Evolutionary conservation across 2,797 vertebrate species (phyloP).

Genomic region (Karalla daura): DNA sequence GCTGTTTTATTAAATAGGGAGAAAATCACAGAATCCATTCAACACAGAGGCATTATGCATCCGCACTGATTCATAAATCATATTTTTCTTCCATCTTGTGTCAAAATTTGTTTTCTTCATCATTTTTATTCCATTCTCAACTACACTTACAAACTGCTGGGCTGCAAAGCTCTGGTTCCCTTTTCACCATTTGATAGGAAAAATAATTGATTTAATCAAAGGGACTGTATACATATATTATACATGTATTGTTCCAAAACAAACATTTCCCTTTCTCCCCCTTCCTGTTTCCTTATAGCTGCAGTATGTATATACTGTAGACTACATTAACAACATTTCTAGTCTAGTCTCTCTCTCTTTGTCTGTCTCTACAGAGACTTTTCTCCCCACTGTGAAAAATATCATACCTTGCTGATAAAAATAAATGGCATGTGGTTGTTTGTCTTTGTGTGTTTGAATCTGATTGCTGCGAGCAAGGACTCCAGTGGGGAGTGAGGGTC

Average conservation of each 20-base stretch:
- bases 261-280: too few species aligned
- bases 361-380: conserved; percentile 4
- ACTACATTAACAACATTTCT: too few species aligned
- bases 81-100: conserved; percentile 6
- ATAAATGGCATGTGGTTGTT: conserved; percentile 65
- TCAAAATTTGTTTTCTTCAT: conserved; percentile 19
- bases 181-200: not conserved
- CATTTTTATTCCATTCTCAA: not conserved
- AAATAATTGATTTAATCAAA: conserved; percentile 17
- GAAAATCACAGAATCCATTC: conserved; percentile 13
- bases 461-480: conserved; percentile 56
- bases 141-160: not conserved
- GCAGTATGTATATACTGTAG: not conserved
- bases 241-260: not conserved
- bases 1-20: conserved; percentile 31
- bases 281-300: too few species aligned
- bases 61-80: conserved; percentile 32
- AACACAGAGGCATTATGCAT: conserved; percentile 18
- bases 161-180: not conserved
- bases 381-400: conserved; percentile 58
- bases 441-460: conserved; percentile 58
- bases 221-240: not conserved
- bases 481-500: conserved; percentile 51
- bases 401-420: conserved; percentile 63
- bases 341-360: too few species aligned